A percentile compares a stretch with the other conserved stretches of the same genome.
Conservation (phyloP, 2,797 vertebrate species). For the Kryptolebias ocellatus region DNA sequence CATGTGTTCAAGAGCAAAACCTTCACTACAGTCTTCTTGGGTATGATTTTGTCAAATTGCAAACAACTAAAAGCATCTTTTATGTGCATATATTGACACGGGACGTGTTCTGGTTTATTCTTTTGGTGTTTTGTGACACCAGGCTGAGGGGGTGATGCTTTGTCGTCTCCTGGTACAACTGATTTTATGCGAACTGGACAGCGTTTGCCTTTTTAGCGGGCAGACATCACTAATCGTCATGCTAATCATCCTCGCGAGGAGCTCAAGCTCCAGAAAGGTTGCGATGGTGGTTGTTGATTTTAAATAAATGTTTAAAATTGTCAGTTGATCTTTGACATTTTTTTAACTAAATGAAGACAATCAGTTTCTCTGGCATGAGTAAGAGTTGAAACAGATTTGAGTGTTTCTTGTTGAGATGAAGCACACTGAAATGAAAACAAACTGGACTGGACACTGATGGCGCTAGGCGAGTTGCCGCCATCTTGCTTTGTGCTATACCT, state of each 20-base stretch:
- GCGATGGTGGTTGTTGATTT: neutral
- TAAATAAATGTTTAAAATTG: neutral
- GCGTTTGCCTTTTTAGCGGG: neutral
- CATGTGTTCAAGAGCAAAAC: conserved; percentile 1
- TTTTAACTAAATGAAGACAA: neutral
- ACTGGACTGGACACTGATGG: too few species aligned
- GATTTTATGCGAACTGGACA: neutral
- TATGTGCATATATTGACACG: neutral
- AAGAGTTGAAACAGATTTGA: neutral
- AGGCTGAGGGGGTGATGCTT: too few species aligned
- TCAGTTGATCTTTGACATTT: neutral
- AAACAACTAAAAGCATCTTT: too few species aligned
- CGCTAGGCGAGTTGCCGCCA: too few species aligned
- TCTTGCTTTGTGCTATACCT: too few species aligned
- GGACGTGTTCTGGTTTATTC: too few species aligned
- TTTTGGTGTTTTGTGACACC: neutral
- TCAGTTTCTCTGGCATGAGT: too few species aligned
- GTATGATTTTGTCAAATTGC: neutral
- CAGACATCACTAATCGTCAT: neutral
- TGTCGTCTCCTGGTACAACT: neutral
- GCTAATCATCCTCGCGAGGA: neutral
- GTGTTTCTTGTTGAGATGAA: neutral
- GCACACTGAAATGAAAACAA: neutral
- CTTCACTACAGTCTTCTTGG: neutral
- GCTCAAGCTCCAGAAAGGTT: neutral